Evolutionary conservation across 2,888 invertebrate genomes (phyloP), one percentile per base, ranked within the genome.

Genomic region (Drosophila kanekoi): DNA sequence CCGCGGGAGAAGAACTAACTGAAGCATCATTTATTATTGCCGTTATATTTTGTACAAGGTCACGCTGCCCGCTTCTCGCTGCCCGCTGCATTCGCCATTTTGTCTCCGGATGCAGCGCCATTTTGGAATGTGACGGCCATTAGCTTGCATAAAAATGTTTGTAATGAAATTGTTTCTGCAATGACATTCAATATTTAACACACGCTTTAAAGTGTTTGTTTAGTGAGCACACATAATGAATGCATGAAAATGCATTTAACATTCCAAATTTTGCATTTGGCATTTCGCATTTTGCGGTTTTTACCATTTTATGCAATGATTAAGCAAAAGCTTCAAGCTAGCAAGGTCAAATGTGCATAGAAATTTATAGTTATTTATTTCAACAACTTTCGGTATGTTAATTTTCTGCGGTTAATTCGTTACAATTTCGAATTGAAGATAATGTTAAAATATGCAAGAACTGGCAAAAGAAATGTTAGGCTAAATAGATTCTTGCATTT

Each of bases 1-100:
- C 28, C 78, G 64, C 82, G 23, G 5, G 23, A 23, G 5, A 5
- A 41, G 32, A 41, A 52, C 44, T 47, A 20, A 41, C 47, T 40
- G 70, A 77, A 64, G 52, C 37, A 51, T 77, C 54, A 81, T 81
- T 80, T 78, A 70, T 74, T 77, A 79, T 33, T 48, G 49, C 38
- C 18, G 49, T 52, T 13, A 52, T 28, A 41, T 49, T 70, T 76
- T 76, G 4, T 28, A 53, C 62, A 78, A 70, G 82, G 76, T 70
- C 78, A 75, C 40, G 62, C 37, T 45, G n/a, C 32, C 11, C 38
- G 23, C 28, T 40, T 14, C 28, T 8, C 35, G 41, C 18, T 38
- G 20, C 8, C 14, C 47, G 43, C 11, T 40, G 60, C 57, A 49
- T 16, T 51, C 51, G 48, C 68, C 75, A 68, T 68, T 58, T 58